Evolutionary conservation across 1,140 invertebrate species (phyloP).

Genomic region (Lerema accius): DNA sequence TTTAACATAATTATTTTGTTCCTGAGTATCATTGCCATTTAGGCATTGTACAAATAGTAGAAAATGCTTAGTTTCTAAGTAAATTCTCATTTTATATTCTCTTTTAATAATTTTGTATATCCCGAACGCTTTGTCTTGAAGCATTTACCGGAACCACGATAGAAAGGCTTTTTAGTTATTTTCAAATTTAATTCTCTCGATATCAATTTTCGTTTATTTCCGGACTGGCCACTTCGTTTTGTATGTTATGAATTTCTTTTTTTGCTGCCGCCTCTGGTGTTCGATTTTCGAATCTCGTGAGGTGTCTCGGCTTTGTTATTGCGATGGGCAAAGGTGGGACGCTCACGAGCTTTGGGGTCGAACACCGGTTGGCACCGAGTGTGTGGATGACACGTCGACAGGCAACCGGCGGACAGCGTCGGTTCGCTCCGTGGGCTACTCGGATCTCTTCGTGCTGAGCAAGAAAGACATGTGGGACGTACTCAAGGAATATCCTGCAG

Average conservation of each 20-base stretch:
- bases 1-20: slow-evolving; percentile 51
- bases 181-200: slow-evolving; percentile 53
- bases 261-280: slow-evolving; percentile 23
- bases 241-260: slow-evolving; percentile 22
- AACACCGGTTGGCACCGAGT: slow-evolving; percentile 77
- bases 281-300: slow-evolving; percentile 24
- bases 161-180: slow-evolving; percentile 71
- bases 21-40: slow-evolving; percentile 54
- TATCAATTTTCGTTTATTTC: slow-evolving; percentile 40
- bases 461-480: slow-evolving; percentile 99
- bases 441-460: slow-evolving; percentile 98
- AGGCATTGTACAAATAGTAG: slow-evolving; percentile 61
- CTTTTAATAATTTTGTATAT: slow-evolving; percentile 50
- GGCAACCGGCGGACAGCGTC: slow-evolving; percentile 98
- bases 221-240: slow-evolving; percentile 20
- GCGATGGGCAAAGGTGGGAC: slow-evolving; percentile 39
- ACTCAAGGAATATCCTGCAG: slow-evolving; percentile 98
- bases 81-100: slow-evolving; percentile 45
- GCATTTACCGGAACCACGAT: slow-evolving; percentile 61
- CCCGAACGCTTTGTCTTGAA: slow-evolving; percentile 74
- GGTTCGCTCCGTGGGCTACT: slow-evolving; percentile 98
- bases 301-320: slow-evolving; percentile 30
- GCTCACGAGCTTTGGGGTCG: slow-evolving; percentile 51
- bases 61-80: slow-evolving; percentile 63
- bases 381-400: slow-evolving; percentile 84